Percentiles rank a stretch among this genome's conserved stretches.
Conservation (phyloP, 2,113 vertebrate species). For the human (Homo sapiens) region GRCh38 chr13:72939501-72940000, state of each 20-base stretch:
- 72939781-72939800: background rate
- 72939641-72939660: background rate
- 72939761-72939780: background rate
- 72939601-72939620: background rate
- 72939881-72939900: slow-evolving; percentile 3
- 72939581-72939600: background rate
- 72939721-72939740: background rate
- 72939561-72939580: background rate
- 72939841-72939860: background rate
- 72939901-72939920: background rate
- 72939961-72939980: background rate
- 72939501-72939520: background rate
- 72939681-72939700: background rate
- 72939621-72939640: background rate
- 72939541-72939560: background rate
- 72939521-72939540: background rate
- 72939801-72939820: background rate
- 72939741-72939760: background rate
- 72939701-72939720: background rate
- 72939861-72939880: background rate
- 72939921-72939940: background rate
- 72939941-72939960: background rate
- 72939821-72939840: background rate
- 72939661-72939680: background rate
- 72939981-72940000: background rate